phyloP scores from a whole-genome alignment of 2,113 vertebrate genomes.

The Tinamus guttatus region DNA sequence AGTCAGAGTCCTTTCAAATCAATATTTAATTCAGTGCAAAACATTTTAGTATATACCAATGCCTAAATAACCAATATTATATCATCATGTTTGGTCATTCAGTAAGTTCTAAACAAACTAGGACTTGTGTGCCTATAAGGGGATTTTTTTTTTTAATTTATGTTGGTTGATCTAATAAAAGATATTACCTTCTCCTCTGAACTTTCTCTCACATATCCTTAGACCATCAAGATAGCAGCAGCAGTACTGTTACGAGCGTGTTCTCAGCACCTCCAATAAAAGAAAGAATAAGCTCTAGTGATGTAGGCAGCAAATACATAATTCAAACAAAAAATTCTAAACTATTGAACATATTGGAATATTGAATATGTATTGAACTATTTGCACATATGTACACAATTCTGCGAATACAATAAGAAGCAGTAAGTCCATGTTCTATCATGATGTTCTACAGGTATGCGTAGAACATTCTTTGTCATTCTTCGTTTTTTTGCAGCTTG shows the following conservation, averaged over 20 bases:
- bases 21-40: not conserved
- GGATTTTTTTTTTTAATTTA: not conserved
- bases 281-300: not conserved
- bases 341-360: not conserved
- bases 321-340: not conserved
- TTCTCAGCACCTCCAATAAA: not conserved
- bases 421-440: not conserved
- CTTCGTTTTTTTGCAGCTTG: not conserved
- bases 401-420: not conserved
- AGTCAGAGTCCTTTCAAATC: not conserved
- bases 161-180: not conserved
- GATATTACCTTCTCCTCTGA: not conserved
- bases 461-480: not conserved
- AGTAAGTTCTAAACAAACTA: not conserved
- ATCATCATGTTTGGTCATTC: not conserved
- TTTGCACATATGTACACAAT: not conserved
- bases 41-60: not conserved
- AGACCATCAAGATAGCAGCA: not conserved
- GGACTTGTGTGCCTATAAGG: not conserved
- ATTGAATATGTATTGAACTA: too few species aligned
- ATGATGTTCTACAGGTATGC: not conserved
- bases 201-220: not conserved
- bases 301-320: not conserved
- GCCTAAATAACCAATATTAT: not conserved
- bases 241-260: not conserved